A percentile compares a stretch with the other conserved stretches of the same genome.
Conservation (phyloP, 2,113 vertebrate genomes). For the Sminthopsis crassicaudata region DNA sequence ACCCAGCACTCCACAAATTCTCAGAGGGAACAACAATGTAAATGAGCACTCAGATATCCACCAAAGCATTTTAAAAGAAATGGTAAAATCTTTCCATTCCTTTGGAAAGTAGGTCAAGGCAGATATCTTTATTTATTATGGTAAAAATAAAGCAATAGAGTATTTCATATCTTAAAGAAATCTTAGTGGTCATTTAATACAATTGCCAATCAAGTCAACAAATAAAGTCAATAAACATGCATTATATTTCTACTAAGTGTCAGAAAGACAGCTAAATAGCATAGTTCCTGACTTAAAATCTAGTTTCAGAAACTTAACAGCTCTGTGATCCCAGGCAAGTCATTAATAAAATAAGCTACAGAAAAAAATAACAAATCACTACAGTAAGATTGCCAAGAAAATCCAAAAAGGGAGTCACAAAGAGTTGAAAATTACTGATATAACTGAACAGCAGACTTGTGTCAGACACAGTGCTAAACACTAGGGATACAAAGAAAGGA, state of each 20-base stretch:
- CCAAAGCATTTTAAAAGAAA: background rate
- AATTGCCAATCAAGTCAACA: background rate
- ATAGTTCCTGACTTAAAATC: background rate
- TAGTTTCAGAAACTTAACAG: background rate
- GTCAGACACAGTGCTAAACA: background rate
- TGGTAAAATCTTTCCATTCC: background rate
- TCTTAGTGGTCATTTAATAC: background rate
- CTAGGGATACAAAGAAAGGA: background rate
- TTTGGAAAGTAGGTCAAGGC: background rate
- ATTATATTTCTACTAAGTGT: background rate
- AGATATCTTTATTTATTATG: background rate
- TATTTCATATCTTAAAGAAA: background rate
- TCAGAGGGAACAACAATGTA: background rate
- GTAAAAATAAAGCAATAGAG: background rate
- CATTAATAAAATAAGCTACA: background rate
- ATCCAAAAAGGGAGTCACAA: background rate
- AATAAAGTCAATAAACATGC: background rate
- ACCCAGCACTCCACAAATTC: background rate
- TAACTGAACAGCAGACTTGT: background rate
- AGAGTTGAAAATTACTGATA: no score
- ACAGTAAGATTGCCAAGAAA: background rate
- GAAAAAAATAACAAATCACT: background rate
- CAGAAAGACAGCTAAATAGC: background rate
- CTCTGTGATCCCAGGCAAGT: background rate
- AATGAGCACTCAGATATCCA: conserved; percentile 10